phyloP scores from a whole-genome alignment of 2,113 vertebrate species.

The Hirundichthys speculiger region DNA sequence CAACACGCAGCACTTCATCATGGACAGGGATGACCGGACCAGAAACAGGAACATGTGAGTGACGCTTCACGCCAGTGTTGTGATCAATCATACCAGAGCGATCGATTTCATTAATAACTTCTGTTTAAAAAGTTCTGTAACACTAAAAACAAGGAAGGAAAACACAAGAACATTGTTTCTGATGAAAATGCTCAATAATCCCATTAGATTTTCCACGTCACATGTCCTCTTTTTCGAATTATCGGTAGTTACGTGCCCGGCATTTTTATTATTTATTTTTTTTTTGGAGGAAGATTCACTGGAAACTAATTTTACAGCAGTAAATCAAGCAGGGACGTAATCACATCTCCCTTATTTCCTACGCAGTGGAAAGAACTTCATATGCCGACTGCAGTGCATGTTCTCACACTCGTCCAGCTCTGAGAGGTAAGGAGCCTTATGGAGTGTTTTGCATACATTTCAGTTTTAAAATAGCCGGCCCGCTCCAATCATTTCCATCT shows the following conservation, averaged over 20 bases:
- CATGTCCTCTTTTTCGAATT: constrained; percentile 50
- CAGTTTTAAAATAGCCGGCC: constrained; percentile 68
- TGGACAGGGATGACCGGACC: constrained; percentile 81
- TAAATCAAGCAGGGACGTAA: constrained; percentile 47
- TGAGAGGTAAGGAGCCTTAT: constrained; percentile 76
- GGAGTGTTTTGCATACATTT: constrained; percentile 71
- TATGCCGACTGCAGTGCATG: constrained; percentile 82
- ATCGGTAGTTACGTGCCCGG: constrained; percentile 56
- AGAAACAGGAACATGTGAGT: constrained; percentile 83
- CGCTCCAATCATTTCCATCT: constrained; percentile 71
- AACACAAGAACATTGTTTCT: too few species aligned
- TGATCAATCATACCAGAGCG: too few species aligned
- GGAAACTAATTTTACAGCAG: constrained; percentile 70
- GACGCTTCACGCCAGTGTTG: not conserved
- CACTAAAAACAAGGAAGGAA: too few species aligned
- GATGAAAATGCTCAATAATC: not conserved
- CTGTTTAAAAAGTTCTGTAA: too few species aligned
- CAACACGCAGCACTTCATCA: constrained; percentile 75
- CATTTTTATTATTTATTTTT: constrained; percentile 70
- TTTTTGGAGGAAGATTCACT: too few species aligned
- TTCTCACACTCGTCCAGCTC: constrained; percentile 75
- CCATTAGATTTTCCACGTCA: constrained; percentile 2
- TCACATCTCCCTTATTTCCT: constrained; percentile 55
- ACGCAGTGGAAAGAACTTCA: constrained; percentile 81
- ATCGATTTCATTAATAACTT: too few species aligned